Evolutionary conservation across 1,140 invertebrate species (phyloP), one percentile per base, ranked within the genome.

Genomic region (Ruditapes philippinarum): DNA sequence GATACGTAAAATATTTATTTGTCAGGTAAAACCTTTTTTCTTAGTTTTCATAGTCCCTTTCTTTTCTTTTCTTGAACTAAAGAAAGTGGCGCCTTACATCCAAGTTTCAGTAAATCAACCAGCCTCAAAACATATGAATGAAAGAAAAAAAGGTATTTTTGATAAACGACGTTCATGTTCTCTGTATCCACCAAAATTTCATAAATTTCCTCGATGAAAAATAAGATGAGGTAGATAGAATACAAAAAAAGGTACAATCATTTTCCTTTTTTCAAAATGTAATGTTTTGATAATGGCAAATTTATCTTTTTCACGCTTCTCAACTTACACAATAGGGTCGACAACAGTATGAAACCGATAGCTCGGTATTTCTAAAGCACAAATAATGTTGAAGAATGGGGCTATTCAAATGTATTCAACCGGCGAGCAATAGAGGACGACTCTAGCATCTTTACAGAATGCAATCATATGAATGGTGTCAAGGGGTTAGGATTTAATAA

Each of bases 281-380:
- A 22, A 40, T 38, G 28, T 70, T 57, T 87, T 80, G 36, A 42
- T 42, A 45, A 68, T 40, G 74, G 57, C 49, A 80, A 88, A 88
- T 79, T 38, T 80, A 79, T 79, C 76, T 80, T 88, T 88, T 87
- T 87, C 49, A 19, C 33, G 49, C 76, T 14, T 36, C 76, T 88
- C 54, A 12, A 51, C 33, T 79, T 79, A 49, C 85, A 88, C 85
- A 88, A 88, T 80, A 88, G 74, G 42, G 36, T 49, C 68, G 33
- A 79, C 31, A 28, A 36, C 19, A 68, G 74, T 14, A 80, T 76
- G 76, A 88, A 88, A 88, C 45, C 51, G 85, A 88, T 88, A 88
- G 70, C 40, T 11, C 51, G 49, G 25, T 11, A 28, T 60, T 79
- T 79, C n/a, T 80, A 79, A 22, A 51, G 42, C n/a, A 12, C 31